phyloP scores from a whole-genome alignment of 2,113 vertebrate genomes.

The Madoqua kirkii region DNA sequence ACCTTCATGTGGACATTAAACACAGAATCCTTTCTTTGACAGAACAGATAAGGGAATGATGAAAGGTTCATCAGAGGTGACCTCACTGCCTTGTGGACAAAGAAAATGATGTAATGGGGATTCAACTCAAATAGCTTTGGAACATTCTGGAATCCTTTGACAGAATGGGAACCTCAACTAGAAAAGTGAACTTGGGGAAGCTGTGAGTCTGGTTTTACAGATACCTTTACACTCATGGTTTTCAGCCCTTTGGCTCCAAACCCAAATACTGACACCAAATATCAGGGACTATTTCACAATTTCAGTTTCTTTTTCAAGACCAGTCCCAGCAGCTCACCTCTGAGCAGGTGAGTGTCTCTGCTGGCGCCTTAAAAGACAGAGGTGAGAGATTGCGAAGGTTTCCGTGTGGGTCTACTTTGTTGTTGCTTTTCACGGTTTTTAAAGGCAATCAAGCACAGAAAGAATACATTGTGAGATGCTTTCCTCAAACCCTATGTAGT shows the following conservation, averaged over 20 bases:
- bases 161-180: neutral
- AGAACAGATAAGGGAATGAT: neutral
- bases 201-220: neutral
- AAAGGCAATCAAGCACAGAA: neutral
- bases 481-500: rapidly evolving
- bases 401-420: neutral
- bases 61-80: neutral
- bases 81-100: neutral
- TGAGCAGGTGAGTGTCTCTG: rapidly evolving
- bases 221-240: no score
- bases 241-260: neutral
- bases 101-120: neutral
- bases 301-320: neutral
- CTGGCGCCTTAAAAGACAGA: neutral
- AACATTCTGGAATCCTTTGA: neutral
- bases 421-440: neutral
- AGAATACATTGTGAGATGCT: rapidly evolving
- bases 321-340: neutral
- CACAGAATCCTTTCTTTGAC: neutral
- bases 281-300: neutral
- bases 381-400: rapidly evolving
- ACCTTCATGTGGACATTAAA: neutral
- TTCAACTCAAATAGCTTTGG: neutral
- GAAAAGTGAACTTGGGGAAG: neutral
- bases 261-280: neutral